phyloP scores from a whole-genome alignment of 2,888 invertebrate species.

The Epinotia bilunana region DNA sequence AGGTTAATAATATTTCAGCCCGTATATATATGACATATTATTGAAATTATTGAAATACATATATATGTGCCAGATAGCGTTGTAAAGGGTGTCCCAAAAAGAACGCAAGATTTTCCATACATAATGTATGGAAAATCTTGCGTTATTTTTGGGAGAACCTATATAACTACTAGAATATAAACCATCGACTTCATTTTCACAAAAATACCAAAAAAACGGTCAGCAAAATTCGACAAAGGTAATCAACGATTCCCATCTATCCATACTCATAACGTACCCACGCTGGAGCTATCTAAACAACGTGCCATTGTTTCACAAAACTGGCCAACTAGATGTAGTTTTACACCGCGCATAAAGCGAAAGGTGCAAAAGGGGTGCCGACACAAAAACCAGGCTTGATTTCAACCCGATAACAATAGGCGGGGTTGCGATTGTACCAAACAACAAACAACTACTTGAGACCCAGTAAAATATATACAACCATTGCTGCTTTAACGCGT shows the following conservation, averaged over 20 bases:
- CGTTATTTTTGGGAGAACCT: no score
- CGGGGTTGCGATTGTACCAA: conserved; percentile 51
- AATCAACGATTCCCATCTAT: conserved; percentile 28
- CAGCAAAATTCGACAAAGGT: not conserved
- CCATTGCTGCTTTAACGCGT: not conserved
- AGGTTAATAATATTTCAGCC: no score
- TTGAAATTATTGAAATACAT: no score
- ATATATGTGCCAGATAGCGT: no score
- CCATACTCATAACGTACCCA: conserved; percentile 22
- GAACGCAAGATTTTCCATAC: no score
- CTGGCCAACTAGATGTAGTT: conserved; percentile 53
- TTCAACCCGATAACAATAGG: conserved; percentile 72
- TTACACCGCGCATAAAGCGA: conserved; percentile 52
- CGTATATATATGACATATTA: no score
- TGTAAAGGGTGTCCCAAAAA: no score
- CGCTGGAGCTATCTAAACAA: conserved; percentile 15
- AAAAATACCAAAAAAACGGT: not conserved
- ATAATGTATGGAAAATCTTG: no score
- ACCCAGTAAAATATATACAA: not conserved
- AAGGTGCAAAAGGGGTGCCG: conserved; percentile 61
- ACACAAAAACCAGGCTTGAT: conserved; percentile 74
- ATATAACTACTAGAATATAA: not conserved
- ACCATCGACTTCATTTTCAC: not conserved
- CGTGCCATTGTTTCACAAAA: conserved; percentile 46
- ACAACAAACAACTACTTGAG: not conserved